Base-by-base conservation (phyloP, 2,888 invertebrate genomes). In the Rhagium mordax region DNA sequence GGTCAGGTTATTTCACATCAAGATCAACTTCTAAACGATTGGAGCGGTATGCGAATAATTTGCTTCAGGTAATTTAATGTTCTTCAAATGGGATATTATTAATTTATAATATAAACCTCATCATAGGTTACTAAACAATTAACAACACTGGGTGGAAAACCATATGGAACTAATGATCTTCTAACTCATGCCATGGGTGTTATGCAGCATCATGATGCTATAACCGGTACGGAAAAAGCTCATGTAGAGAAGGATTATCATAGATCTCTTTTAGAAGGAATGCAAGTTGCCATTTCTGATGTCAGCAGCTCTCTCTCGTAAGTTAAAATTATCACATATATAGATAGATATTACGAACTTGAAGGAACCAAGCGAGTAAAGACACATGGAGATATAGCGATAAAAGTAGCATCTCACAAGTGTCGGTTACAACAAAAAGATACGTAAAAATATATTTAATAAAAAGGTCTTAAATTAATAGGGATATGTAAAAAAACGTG, bases 201-300 rank as follows among this genome's bases (percentile, higher is more conserved):
- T 1, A 93, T 95, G 93, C 97, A 98, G 85, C 97, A 98, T 84
- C 98, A 98, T 84, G 97, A 98, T 85, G 95, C 91, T 13, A 92
- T 97, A 1, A 95, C 96, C 0, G 95, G 95, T 2, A 96, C 95
- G 0, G 95, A 95, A 84, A 94, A 96, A 85, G 91, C 96, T 85
- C 90, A 94, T 85, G 94, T 99, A 0, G 94, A 97, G 0, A 86
- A 92, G 59, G 98, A 98, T 87, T 99, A 99, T 86, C 93, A 94
- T 33, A 88, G 93, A 8, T 86, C 95, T 41, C 87, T 98, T 7
- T 88, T 91, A 61, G 86, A 90, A 6, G 97, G 72, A 27, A 74
- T 94, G 41, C n/a, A 67, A n/a, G 8, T 10, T 7, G 57, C 67
- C 18, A 41, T 57, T 53, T 57, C 67, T 3, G 10, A 24, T 27